Base-by-base conservation (phyloP, 2,888 invertebrate species). In the Desoria tigrina region DNA sequence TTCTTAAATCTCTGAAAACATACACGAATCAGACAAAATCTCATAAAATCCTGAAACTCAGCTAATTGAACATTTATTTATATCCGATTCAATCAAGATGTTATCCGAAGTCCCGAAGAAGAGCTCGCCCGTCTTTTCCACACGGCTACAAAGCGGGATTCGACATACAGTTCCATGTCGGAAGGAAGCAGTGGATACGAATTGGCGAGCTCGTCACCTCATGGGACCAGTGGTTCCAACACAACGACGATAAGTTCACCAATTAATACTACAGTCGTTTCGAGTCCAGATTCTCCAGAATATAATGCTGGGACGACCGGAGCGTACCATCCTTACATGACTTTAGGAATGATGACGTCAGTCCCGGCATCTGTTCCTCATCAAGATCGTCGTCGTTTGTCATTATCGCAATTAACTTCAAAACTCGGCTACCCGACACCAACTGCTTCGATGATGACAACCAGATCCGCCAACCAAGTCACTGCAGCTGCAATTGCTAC, bases 131-230 rank as follows among this genome's bases (percentile, higher is more conserved):
- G 75, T 21, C 57, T 75, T 4, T 75, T 74, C 63, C 59, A 68
- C 49, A 71, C 71, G 1, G 68, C 72, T 11, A 69, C 66, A 42
- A 74, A 74, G 42, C 57, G 75, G 32, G 75, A 75, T 53, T 75
- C 74, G 16, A 74, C 75, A 0, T 75, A 75, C 66, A 74, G 73
- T 55, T 75, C 75, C 49, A 75, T 75, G 75, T 75, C 74, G 42
- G 74, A 75, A 37, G 71, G 69, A 18, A 75, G 75, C 54, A 71
- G 66, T 49, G 63, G 66, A 3, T 75, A 73, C 55, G 74, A 74
- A 37, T 45, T 75, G 60, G 61, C 71, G n/a, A 18, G n/a, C 21
- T 18, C 45, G 27, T 66, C 71, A 21, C 68, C 67, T 0, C 55
- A 67, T 50, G 58, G 42, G 28, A 68, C 53, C 63, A 65, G 59